Evolutionary conservation across 2,113 vertebrate genomes (phyloP), one percentile per base, ranked within the genome.

Genomic region (Macrotus californicus): DNA sequence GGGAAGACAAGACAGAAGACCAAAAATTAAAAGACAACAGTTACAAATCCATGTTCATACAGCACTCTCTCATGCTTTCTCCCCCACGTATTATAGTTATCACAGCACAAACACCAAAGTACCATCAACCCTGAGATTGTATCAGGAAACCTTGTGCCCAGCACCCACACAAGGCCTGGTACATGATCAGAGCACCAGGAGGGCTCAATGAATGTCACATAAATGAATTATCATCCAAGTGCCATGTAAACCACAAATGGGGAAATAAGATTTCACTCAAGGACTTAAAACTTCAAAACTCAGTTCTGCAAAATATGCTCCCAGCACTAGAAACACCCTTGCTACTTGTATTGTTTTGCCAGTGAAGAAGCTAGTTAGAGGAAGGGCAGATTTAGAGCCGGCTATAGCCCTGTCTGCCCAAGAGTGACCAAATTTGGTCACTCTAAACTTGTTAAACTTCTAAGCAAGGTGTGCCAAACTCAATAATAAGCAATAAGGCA

Each of bases 91-190:
- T 21, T 7, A 7, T 15, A 18, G 18, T 7, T 24, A 14, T 5
- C 8, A 6, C 9, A 29, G 86, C 0, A 1, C 2, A 14, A 18
- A 13, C 12, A 10, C 34, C 2, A 7, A 12, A 15, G 21, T 2
- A 13, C 79, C 41, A 7, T 36, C 29, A 31, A 22, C 16, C 39
- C 36, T 26, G 0, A 24, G 43, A 48, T 24, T 36, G 3, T 4
- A 7, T 16, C 7, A 0, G 0, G 16, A n/a, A 24, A 22, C 22
- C 50, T 24, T 5, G 5, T 29, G 9, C 41, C 82, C 83, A 34
- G 76, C 2, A 5, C 15, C 26, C 13, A 16, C 52, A 54, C 6
- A 66, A 91, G 7, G n/a, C 22, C 67, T 16, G 64, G 36, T n/a
- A 2, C 34, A 7, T 14, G 56, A 46, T 77, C 48, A 66, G 43